These are phyloP conservation scores for Caenorhabditis imperialis DNA, from an alignment of 2,888 invertebrate genomes.

Conservation along the genomic window DNA sequence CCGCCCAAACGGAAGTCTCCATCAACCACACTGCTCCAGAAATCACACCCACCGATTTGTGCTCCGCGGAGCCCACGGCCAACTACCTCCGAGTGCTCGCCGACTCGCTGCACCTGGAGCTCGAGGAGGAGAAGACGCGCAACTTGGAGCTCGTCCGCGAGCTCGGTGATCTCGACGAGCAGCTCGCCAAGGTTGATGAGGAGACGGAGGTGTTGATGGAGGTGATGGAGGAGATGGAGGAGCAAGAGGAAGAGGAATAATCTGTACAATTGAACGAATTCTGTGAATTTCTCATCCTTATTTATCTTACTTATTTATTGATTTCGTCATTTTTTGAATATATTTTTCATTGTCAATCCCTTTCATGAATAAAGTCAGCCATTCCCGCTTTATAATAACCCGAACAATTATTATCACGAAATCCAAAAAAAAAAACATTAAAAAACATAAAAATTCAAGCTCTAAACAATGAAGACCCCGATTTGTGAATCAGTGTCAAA, in stretches of 20 bases:
- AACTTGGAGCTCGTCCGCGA: conserved; percentile 8
- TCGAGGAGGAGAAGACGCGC: conserved; percentile 16
- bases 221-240: conserved; percentile 31
- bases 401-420: no score
- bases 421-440: conserved; percentile 1
- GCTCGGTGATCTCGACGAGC: conserved; percentile 15
- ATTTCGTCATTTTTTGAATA: no score
- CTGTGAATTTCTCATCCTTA: conserved; percentile 15
- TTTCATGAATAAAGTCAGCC: conserved; percentile 4
- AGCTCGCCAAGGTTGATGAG: conserved; percentile 13
- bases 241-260: conserved; percentile 23
- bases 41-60: conserved; percentile 25
- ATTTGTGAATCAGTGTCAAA: conserved; percentile 92
- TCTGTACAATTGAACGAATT: conserved; percentile 3
- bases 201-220: conserved; percentile 32
- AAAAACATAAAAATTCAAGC: conserved; percentile 19
- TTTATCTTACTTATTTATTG: no score
- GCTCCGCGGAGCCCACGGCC: conserved; percentile 21
- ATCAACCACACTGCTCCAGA: conserved; percentile 12
- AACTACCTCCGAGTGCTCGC: conserved; percentile 34
- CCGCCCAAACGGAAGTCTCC: conserved; percentile 31
- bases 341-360: conserved; percentile 16
- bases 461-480: conserved; percentile 43
- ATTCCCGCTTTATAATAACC: no score
- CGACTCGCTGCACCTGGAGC: conserved; percentile 20